Evolutionary conservation across 1,140 invertebrate species (phyloP).

Genomic region (Tyrophagus putrescentiae): DNA sequence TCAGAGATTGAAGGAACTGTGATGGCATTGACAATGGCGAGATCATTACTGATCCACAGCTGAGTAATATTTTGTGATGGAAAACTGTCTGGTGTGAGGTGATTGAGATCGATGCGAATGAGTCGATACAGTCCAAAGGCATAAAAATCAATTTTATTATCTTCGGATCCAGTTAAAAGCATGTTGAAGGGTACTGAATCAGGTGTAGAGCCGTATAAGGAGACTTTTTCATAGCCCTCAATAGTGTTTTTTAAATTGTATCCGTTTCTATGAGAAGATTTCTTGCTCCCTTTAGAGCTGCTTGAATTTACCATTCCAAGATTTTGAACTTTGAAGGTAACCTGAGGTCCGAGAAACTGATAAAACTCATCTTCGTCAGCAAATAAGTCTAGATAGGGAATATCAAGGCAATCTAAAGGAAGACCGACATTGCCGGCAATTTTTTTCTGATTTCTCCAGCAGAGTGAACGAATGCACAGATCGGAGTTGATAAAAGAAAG

Average conservation of each 20-base stretch:
- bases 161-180: constrained; percentile 56
- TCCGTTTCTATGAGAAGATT: no score
- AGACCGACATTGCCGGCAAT: not conserved
- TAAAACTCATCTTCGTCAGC: not conserved
- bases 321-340: no score
- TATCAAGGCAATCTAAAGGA: not conserved
- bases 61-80: not conserved
- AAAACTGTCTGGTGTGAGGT: not conserved
- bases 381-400: constrained; percentile 10
- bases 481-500: constrained; percentile 48
- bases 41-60: not conserved
- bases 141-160: constrained; percentile 54
- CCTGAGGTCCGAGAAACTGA: no score
- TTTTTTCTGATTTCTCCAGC: not conserved
- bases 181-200: constrained; percentile 57
- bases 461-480: constrained; percentile 28
- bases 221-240: no score
- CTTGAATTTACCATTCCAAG: no score
- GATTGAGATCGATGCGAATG: not conserved
- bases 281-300: no score
- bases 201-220: no score
- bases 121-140: constrained; percentile 61
- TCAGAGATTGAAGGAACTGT: no score
- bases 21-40: no score
- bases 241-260: no score